Evolutionary conservation across 35 echinoderm and acorn worm genomes (phyloP), one percentile per base, ranked within the genome.

Genomic region (Lytechinus pictus): DNA sequence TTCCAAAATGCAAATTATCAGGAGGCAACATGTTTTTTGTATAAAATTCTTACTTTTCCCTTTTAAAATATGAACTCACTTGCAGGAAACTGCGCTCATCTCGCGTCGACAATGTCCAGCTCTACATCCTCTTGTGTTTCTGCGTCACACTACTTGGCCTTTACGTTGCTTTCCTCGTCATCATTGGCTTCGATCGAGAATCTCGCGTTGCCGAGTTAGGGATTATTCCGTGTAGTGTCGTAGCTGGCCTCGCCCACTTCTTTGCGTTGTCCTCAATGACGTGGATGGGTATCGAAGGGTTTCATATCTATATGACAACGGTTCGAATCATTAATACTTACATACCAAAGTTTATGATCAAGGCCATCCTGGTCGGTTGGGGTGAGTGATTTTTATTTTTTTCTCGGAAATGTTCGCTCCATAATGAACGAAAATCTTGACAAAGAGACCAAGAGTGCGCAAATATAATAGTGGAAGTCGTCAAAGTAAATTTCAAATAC

Each of bases 221-320:
- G 66, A n/a, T 79, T 24, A 79, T 79, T n/a, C 66, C 66, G 6
- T 90, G 88, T 90, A 54, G 88, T 12, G 28, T 90, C 52, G 13
- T 90, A 51, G 88, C 88, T 90, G 88, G 10, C 52, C 88, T 90
- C 16, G 52, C 88, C 5, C 88, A 90, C 52, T 90, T 90, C 88
- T 90, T 89, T 9, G 87, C 87, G 12, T 29, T 89, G 9, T 89
- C 87, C 51, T 90, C 88, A 29, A 13, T 90, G 28, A 52, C 29
- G 3, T 90, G 88, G 88, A 90, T 90, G 88, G 88, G 88, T 12
- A 54, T 90, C 9, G 88, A 90, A 54, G 88, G 88, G 7, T 44
- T 90, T 54, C 28, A 90, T 54, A 8, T 54, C 1, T 90, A 90
- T 9, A 9, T 90, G 29, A 29, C 28, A 29, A 90, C 16, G 14